Conservation (phyloP, 2,797 vertebrate genomes). For the Sebastes melanostomus region DNA sequence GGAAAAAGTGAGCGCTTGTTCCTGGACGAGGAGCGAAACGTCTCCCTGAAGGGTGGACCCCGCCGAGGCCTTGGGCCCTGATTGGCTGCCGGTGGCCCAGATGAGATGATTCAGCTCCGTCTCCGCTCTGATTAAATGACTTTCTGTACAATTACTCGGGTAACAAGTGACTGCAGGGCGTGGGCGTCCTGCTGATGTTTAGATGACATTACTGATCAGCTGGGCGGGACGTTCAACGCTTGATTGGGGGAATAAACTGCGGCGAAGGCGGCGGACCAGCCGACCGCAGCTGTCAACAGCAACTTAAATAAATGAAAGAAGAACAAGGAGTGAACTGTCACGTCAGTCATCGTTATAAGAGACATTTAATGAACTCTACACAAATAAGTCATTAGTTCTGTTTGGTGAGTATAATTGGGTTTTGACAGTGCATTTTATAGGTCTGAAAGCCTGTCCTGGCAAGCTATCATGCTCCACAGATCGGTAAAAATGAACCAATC, state of each 20-base stretch:
- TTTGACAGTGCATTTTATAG: background rate
- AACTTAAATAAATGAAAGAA: conserved; percentile 18
- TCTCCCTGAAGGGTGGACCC: conserved; percentile 51
- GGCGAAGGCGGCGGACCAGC: conserved; percentile 35
- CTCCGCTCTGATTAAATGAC: conserved; percentile 35
- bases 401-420: conserved; percentile 21
- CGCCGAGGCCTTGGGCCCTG: background rate
- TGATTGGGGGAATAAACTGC: conserved; percentile 42
- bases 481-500: no score
- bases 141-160: conserved; percentile 4
- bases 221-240: conserved; percentile 14
- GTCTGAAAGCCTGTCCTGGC: background rate
- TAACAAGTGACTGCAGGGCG: conserved; percentile 17
- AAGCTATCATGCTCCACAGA: no score
- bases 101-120: conserved; percentile 41
- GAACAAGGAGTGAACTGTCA: conserved; percentile 17
- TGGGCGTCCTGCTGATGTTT: conserved; percentile 28
- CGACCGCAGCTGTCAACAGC: conserved; percentile 57
- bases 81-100: conserved; percentile 22
- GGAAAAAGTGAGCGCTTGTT: conserved; percentile 62
- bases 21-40: conserved; percentile 44
- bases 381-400: conserved; percentile 45
- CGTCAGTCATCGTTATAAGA: conserved; percentile 32
- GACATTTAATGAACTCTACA: conserved; percentile 33
- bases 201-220: conserved; percentile 33